Evolutionary conservation across 2,888 invertebrate genomes (phyloP).

Genomic region (Halictus quadricinctus): DNA sequence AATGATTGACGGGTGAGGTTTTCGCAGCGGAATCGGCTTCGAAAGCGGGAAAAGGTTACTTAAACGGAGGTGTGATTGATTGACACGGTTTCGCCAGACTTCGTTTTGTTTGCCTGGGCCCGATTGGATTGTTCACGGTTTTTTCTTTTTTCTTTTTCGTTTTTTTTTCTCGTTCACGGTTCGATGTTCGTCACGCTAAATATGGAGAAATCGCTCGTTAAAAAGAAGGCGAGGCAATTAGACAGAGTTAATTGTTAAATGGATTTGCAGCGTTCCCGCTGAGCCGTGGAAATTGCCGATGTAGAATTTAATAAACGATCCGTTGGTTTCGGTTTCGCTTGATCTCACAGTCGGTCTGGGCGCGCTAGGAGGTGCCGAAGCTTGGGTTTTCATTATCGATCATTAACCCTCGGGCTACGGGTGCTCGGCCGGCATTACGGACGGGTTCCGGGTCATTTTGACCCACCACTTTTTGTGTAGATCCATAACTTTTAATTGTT

Average conservation of each 20-base stretch:
- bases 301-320: slow-evolving; percentile 26
- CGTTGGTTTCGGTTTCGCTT: slow-evolving; percentile 2
- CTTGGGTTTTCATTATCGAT: background rate
- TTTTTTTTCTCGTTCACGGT: background rate
- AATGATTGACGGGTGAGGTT: background rate
- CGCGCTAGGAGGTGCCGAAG: background rate
- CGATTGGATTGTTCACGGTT: background rate
- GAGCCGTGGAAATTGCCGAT: background rate
- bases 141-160: no score
- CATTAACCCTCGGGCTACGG: background rate
- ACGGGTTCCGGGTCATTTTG: background rate
- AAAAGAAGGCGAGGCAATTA: slow-evolving; percentile 2
- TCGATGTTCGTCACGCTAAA: background rate
- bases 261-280: slow-evolving; percentile 13
- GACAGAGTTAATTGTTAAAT: slow-evolving; percentile 26
- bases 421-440: background rate
- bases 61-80: slow-evolving; percentile 21
- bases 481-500: background rate
- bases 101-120: background rate
- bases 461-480: background rate
- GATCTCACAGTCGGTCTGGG: background rate
- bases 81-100: background rate
- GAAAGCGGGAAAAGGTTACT: background rate
- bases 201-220: slow-evolving; percentile 2
- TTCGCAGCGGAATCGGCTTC: background rate